These are phyloP conservation scores for Xenopus tropicalis DNA, from an alignment of 2,113 vertebrate genomes.

Conservation along the genomic window UCB_Xtro_10.0 CM004445.2:137617501-137618000, in stretches of 20 bases:
- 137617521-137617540: slow-evolving; percentile 71
- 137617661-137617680: slow-evolving; percentile 85
- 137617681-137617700: slow-evolving; percentile 51
- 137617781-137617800: too few species aligned
- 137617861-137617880: too few species aligned
- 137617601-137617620: slow-evolving; percentile 79
- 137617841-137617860: too few species aligned
- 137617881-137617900: too few species aligned
- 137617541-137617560: slow-evolving; percentile 72
- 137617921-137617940: neutral
- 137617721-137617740: too few species aligned
- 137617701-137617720: too few species aligned
- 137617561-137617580: slow-evolving; percentile 88
- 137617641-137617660: slow-evolving; percentile 91
- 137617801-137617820: too few species aligned
- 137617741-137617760: too few species aligned
- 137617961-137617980: slow-evolving; percentile 73
- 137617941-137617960: slow-evolving; percentile 78
- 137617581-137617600: slow-evolving; percentile 86
- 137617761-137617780: too few species aligned
- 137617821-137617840: too few species aligned
- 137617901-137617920: too few species aligned
- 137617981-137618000: slow-evolving; percentile 90
- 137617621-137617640: slow-evolving; percentile 52
- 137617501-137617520: too few species aligned